phyloP scores from a whole-genome alignment of 92 coral and sea anemone species.

The Nematostella vectensis region DNA sequence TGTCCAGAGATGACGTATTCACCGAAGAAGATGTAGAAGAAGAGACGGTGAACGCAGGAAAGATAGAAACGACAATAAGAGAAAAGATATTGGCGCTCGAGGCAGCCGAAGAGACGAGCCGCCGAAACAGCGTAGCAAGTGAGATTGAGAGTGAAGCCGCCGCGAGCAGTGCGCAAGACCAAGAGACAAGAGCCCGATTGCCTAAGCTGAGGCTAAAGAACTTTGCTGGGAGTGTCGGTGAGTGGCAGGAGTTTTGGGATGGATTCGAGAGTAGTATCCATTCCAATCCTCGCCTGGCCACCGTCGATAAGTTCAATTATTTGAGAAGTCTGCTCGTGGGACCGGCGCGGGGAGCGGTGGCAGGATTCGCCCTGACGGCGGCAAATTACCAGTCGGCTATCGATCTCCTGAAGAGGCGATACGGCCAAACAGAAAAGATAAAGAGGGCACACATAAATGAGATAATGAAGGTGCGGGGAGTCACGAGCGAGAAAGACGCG shows the following conservation, averaged over 20 bases:
- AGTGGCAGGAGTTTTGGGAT: slow-evolving; percentile 37
- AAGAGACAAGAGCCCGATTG: too few relatives aligned
- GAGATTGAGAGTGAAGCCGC: too few relatives aligned
- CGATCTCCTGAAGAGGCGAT: slow-evolving; percentile 19
- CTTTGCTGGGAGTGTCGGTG: slow-evolving; percentile 18
- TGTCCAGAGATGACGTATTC: neutral
- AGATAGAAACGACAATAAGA: neutral
- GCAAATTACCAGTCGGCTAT: slow-evolving; percentile 24
- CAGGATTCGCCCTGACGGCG: slow-evolving; percentile 20
- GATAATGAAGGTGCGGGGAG: neutral
- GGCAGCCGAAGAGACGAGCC: too few relatives aligned
- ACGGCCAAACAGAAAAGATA: slow-evolving; percentile 26
- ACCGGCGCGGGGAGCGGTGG: slow-evolving; percentile 19
- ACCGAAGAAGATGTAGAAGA: neutral
- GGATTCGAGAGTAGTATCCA: slow-evolving; percentile 31
- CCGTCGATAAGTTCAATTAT: slow-evolving; percentile 33
- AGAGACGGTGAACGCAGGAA: neutral
- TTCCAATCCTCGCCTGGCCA: slow-evolving; percentile 11
- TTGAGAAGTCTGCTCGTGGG: slow-evolving; percentile 20
- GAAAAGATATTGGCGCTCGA: too few relatives aligned
- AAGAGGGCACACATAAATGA: slow-evolving; percentile 36
- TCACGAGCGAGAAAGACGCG: neutral
- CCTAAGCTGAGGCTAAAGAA: slow-evolving; percentile 7
- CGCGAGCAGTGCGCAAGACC: neutral
- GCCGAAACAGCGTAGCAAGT: too few relatives aligned